A percentile compares a stretch with the other conserved stretches of the same genome.
phyloP scores from a whole-genome alignment of 2,797 vertebrate species.

The Intellagama lesueurii region DNA sequence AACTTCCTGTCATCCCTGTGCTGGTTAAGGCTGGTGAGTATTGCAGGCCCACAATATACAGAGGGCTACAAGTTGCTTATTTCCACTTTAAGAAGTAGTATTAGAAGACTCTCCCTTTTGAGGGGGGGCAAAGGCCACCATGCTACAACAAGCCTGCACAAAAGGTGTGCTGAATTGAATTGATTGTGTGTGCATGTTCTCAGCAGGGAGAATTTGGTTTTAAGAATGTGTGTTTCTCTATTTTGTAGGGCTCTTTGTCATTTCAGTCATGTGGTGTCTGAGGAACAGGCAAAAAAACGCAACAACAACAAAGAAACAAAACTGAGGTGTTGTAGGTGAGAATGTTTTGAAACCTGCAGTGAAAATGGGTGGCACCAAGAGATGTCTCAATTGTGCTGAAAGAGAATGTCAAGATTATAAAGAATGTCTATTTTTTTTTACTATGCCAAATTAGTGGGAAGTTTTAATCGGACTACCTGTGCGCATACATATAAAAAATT shows the following conservation, averaged over 20 bases:
- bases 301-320: background rate
- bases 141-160: background rate
- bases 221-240: background rate
- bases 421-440: constrained; percentile 8
- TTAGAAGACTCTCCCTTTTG: background rate
- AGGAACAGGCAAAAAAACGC: constrained; percentile 2
- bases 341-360: constrained; percentile 27
- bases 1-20: no score
- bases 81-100: background rate
- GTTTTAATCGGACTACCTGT: background rate
- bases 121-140: background rate
- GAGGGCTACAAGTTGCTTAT: background rate
- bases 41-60: background rate
- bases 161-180: background rate
- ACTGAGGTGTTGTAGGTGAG: background rate
- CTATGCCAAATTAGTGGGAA: constrained; percentile 8
- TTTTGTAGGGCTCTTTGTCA: background rate
- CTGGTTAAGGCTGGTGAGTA: no score
- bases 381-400: constrained; percentile 8
- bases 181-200: background rate
- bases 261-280: background rate
- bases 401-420: constrained; percentile 26
- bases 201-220: background rate
- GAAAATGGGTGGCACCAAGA: constrained; percentile 23
- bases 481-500: background rate